A percentile compares a stretch with the other conserved stretches of the same genome.
These are phyloP conservation scores for Pterocles burchelli DNA, from an alignment of 2,113 vertebrate genomes.

Conservation along the genomic window DNA sequence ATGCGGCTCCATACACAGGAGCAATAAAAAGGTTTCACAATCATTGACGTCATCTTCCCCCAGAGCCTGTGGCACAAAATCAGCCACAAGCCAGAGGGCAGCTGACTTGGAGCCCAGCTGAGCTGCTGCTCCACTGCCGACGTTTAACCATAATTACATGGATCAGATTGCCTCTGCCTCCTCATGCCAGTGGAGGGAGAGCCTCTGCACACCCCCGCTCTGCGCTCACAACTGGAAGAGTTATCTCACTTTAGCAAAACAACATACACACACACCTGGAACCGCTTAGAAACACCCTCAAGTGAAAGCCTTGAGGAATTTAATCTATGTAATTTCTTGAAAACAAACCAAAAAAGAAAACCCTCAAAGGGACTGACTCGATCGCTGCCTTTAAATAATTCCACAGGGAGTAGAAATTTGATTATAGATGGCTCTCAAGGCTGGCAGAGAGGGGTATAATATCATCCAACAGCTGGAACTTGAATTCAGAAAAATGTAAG, in stretches of 20 bases:
- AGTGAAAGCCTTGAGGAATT: conserved; percentile 1
- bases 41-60: background rate
- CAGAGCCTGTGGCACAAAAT: background rate
- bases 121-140: background rate
- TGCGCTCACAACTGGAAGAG: background rate
- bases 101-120: conserved; percentile 30
- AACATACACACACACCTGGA: background rate
- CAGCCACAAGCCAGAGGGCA: background rate
- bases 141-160: conserved; percentile 22
- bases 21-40: background rate
- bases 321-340: background rate
- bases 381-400: background rate
- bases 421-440: background rate
- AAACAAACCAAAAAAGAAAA: background rate
- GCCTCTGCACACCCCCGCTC: rapidly evolving
- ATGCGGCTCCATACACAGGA: background rate
- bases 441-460: conserved; percentile 3
- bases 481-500: background rate
- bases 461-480: conserved; percentile 35
- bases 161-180: background rate
- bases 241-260: background rate
- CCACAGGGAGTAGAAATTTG: conserved; percentile 1
- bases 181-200: background rate
- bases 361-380: background rate
- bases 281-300: background rate